Base-by-base conservation (phyloP, 2,888 invertebrate species). In the Cheiracanthium punctorium region DNA sequence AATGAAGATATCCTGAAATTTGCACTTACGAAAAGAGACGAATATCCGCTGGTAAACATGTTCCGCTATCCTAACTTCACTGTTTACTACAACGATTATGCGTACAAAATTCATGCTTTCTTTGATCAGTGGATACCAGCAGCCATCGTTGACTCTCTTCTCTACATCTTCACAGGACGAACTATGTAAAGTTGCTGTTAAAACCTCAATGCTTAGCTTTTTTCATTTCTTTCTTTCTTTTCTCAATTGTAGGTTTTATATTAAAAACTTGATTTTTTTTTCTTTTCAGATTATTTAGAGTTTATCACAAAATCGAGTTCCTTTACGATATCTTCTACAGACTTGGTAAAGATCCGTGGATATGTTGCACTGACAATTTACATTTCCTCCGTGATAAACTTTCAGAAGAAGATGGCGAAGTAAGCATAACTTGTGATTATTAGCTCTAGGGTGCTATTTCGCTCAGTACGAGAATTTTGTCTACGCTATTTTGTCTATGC, bases 61-160 rank as follows among this genome's bases (percentile, higher is more conserved):
- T 87, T 58, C 33, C 76, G 87, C 24, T 87, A 87, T 72, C 87
- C 87, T n/a, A 73, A 87, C 65, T 87, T 81, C 17, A 33, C 30
- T 20, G 28, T 87, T 20, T 77, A 87, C 67, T 77, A 81, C 24
- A 70, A 43, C n/a, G 33, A 65, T 20, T 0, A 52, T 52, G 43
- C 76, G 0, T 87, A 77, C 32, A 41, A 48, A 48, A 32, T 87
- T n/a, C 87, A 87, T 43, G 72, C 81, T n/a, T n/a, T 87, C 1
- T 32, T 81, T 28, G 87, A 87, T 41, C 76, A 87, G 24, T 80
- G 76, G 76, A 81, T 87, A 33, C 87, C 87, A 14, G 87, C 87
- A 30, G 41, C 73, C 10, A 33, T 76, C n/a, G 8, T 73, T 0
- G 87, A 87, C 24, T 41, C 67, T 67, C 67, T 87, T 17, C 77